phyloP scores from a whole-genome alignment of 1,140 invertebrate species.

The Lethrus apterus region DNA sequence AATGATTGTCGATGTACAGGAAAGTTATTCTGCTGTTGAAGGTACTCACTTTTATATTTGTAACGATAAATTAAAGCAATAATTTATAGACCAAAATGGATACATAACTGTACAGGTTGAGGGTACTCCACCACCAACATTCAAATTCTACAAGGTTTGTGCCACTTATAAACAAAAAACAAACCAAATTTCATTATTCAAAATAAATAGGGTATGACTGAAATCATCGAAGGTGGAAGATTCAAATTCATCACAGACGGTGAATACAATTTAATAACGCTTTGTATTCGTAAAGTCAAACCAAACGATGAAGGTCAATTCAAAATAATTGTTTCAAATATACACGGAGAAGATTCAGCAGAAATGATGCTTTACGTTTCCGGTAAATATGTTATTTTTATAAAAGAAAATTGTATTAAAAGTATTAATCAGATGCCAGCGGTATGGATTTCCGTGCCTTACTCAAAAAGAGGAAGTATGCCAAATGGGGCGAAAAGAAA shows the following conservation, averaged over 20 bases:
- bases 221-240: conserved; percentile 87
- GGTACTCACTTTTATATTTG: no score
- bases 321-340: conserved; percentile 85
- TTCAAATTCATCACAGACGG: conserved; percentile 89
- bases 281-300: conserved; percentile 93
- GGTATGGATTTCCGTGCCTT: conserved; percentile 98
- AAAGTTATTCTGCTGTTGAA: conserved; percentile 87
- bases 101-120: conserved; percentile 83
- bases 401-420: neutral
- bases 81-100: conserved; percentile 73
- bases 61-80: no score
- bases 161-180: neutral
- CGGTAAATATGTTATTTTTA: conserved; percentile 50
- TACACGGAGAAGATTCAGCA: conserved; percentile 88
- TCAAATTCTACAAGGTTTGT: conserved; percentile 86
- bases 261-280: conserved; percentile 78
- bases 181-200: conserved; percentile 3
- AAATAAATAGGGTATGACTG: conserved; percentile 57
- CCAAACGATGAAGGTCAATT: conserved; percentile 97
- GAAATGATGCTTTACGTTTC: conserved; percentile 95
- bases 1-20: conserved; percentile 79
- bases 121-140: conserved; percentile 88
- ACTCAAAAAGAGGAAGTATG: conserved; percentile 94
- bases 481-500: conserved; percentile 86
- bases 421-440: conserved; percentile 65